A percentile compares a stretch with the other conserved stretches of the same genome.
phyloP scores from a whole-genome alignment of 2,797 vertebrate species.

The Trichosurus vulpecula region DNA sequence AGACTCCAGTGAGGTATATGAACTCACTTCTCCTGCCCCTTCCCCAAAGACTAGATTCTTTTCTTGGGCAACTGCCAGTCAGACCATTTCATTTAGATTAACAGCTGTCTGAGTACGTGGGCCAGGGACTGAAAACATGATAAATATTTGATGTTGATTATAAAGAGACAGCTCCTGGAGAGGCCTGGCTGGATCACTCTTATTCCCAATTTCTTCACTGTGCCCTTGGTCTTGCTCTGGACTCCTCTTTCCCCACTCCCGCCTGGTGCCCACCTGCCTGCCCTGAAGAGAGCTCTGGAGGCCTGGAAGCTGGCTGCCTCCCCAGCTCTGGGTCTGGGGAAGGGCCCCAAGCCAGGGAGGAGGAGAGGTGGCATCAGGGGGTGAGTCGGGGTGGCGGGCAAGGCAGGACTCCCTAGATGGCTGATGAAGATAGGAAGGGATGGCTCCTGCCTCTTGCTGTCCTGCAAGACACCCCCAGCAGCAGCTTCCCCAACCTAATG shows the following conservation, averaged over 20 bases:
- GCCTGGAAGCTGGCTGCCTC: neutral
- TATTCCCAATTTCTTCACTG: conserved; percentile 45
- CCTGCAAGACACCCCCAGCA: neutral
- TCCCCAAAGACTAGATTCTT: neutral
- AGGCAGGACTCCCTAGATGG: neutral
- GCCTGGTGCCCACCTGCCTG: neutral
- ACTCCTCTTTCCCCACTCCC: conserved; percentile 10
- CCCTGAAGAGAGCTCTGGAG: neutral
- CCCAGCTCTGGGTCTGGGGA: neutral
- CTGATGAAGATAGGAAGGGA: neutral
- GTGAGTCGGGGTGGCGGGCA: too few relatives aligned
- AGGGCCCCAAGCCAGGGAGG: neutral
- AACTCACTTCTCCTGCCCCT: neutral
- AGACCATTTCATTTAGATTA: neutral
- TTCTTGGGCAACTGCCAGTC: neutral
- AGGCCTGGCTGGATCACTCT: conserved; percentile 29
- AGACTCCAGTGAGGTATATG: neutral
- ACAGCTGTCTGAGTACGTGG: conserved; percentile 2
- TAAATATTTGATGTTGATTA: conserved; percentile 60
- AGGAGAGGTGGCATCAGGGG: neutral
- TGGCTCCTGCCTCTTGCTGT: neutral
- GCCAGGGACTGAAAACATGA: conserved; percentile 27
- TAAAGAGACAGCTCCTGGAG: conserved; percentile 57
- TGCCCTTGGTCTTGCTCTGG: conserved; percentile 48
- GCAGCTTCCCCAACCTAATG: neutral